phyloP scores from a whole-genome alignment of 2,797 vertebrate species.

The Onychomys arenicola region DNA sequence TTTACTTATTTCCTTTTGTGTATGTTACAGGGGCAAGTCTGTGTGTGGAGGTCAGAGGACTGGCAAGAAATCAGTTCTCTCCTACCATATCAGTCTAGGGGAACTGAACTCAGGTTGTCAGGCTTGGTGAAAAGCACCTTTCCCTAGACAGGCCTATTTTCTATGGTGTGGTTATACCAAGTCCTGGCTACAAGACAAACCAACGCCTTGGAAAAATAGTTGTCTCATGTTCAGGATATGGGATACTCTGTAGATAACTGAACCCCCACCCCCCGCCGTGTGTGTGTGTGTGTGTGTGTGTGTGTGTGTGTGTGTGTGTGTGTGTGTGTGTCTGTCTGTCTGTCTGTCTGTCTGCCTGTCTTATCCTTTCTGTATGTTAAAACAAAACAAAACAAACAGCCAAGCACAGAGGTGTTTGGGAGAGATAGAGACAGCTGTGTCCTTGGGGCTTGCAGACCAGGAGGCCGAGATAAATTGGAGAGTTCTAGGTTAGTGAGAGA shows the following conservation, averaged over 20 bases:
- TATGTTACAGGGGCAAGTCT: background rate
- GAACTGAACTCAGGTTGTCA: background rate
- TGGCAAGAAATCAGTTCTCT: background rate
- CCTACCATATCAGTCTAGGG: background rate
- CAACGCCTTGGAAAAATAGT: background rate
- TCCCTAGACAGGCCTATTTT: background rate
- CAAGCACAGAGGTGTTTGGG: background rate
- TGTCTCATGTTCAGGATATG: background rate
- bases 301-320: too few species aligned
- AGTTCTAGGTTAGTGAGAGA: background rate
- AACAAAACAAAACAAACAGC: background rate
- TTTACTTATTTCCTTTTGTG: background rate
- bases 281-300: too few species aligned
- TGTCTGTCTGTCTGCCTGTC: too few species aligned
- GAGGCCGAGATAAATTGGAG: background rate
- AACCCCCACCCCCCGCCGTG: too few species aligned
- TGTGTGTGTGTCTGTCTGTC: background rate
- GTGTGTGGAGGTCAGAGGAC: background rate
- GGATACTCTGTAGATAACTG: background rate
- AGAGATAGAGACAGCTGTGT: background rate
- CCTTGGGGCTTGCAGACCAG: background rate
- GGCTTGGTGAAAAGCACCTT: background rate
- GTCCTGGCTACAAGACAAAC: background rate
- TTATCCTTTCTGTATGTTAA: background rate
- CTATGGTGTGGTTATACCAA: background rate